Percentiles rank a stretch among this genome's conserved stretches.
Conservation (phyloP, 2,797 vertebrate genomes). For the Dryobates pubescens region DNA sequence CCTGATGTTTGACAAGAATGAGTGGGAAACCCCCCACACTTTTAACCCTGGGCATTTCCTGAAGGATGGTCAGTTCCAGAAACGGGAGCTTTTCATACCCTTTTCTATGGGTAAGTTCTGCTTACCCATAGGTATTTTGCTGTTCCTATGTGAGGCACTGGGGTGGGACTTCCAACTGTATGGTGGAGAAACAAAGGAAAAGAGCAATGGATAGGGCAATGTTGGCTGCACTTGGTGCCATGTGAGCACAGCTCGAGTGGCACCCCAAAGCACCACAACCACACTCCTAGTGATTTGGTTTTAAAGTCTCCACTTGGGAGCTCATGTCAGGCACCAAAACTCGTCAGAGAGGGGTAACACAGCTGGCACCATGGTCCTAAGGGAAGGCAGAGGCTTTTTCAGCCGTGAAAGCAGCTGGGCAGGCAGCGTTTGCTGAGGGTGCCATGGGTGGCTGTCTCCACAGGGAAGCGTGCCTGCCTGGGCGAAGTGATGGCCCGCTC, state of each 20-base stretch:
- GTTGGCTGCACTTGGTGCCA: neutral
- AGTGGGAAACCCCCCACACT: conserved; percentile 84
- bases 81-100: conserved; percentile 82
- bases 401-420: neutral
- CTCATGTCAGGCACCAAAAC: too few species aligned
- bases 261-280: neutral
- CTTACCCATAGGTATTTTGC: neutral
- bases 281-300: neutral
- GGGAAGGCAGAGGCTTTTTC: neutral
- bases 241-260: accelerated
- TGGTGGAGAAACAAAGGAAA: neutral
- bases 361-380: accelerated
- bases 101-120: conserved; percentile 84
- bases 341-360: neutral
- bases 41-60: conserved; percentile 90
- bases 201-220: neutral
- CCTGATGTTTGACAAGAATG: conserved; percentile 83
- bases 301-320: accelerated
- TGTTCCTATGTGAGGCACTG: accelerated
- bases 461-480: conserved; percentile 85
- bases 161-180: neutral
- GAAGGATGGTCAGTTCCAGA: conserved; percentile 84
- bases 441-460: neutral
- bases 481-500: conserved; percentile 73
- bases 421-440: neutral